Percentiles rank a stretch among this genome's conserved stretches.
These are phyloP conservation scores for Gordius sp. DNA, from an alignment of 2,888 invertebrate species.

Conservation along the genomic window DNA sequence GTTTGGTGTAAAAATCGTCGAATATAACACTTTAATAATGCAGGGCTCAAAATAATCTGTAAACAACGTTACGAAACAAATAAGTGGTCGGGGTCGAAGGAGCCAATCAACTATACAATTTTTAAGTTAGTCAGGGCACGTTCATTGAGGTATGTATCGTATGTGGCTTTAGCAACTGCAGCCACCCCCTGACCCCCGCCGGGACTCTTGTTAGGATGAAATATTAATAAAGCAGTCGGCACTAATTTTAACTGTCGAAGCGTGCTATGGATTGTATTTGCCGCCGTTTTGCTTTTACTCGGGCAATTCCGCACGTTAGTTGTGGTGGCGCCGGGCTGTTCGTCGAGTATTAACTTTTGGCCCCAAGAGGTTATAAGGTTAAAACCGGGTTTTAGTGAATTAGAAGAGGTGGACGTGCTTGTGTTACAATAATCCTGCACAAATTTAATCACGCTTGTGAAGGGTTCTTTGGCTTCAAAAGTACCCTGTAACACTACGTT, in stretches of 20 bases:
- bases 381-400: neutral
- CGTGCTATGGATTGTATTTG: neutral
- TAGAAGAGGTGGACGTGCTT: neutral
- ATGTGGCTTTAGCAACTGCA: no score
- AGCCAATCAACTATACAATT: no score
- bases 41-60: no score
- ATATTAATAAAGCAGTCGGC: neutral
- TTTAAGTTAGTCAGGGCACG: no score
- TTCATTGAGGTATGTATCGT: no score
- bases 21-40: no score
- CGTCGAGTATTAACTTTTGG: neutral
- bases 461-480: neutral
- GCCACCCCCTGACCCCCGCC: no score
- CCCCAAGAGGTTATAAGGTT: neutral
- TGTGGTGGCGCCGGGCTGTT: neutral
- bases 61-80: no score
- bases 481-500: conserved; percentile 8
- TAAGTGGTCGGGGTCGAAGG: no score
- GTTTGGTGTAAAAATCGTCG: no score
- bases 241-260: neutral
- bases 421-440: neutral
- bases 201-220: no score
- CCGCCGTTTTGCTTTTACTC: neutral
- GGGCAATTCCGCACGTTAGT: neutral
- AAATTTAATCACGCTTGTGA: neutral